These are phyloP conservation scores for Sus cebifrons DNA, from an alignment of 2,797 vertebrate species.

Conservation along the genomic window DNA sequence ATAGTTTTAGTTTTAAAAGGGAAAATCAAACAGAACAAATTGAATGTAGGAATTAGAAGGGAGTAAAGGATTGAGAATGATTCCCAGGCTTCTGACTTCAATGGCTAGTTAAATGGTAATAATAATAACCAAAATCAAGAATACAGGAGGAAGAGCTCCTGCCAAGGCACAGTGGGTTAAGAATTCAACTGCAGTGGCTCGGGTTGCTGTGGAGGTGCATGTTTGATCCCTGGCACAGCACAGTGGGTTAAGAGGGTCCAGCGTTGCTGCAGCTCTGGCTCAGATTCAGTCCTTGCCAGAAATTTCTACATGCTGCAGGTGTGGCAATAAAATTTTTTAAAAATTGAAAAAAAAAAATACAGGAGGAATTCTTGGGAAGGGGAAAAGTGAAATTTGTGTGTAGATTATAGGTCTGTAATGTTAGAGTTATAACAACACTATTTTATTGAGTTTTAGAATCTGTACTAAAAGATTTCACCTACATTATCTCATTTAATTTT, in stretches of 20 bases:
- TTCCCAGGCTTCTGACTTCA: background rate
- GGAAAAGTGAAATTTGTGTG: background rate
- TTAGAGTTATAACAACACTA: background rate
- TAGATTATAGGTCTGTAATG: background rate
- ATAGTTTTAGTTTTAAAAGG: background rate
- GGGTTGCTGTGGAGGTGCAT: no score
- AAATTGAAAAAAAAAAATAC: background rate
- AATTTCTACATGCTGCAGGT: no score
- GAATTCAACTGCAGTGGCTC: no score
- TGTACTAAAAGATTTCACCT: constrained; percentile 8
- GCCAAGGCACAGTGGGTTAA: no score
- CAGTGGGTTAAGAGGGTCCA: no score
- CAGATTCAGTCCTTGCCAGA: no score
- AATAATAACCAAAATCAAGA: background rate
- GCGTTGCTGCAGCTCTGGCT: no score
- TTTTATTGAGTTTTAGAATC: constrained; percentile 11
- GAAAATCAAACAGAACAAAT: constrained; percentile 1
- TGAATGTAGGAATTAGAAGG: background rate
- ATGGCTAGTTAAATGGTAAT: background rate
- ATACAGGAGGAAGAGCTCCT: background rate
- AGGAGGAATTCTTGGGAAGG: background rate
- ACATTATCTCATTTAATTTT: constrained; percentile 40
- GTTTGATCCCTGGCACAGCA: no score
- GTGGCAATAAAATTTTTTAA: no score
- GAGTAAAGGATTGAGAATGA: background rate